Evolutionary conservation across 2,888 invertebrate genomes (phyloP), one percentile per base, ranked within the genome.

Genomic region (Lasioglossum pauxillum): DNA sequence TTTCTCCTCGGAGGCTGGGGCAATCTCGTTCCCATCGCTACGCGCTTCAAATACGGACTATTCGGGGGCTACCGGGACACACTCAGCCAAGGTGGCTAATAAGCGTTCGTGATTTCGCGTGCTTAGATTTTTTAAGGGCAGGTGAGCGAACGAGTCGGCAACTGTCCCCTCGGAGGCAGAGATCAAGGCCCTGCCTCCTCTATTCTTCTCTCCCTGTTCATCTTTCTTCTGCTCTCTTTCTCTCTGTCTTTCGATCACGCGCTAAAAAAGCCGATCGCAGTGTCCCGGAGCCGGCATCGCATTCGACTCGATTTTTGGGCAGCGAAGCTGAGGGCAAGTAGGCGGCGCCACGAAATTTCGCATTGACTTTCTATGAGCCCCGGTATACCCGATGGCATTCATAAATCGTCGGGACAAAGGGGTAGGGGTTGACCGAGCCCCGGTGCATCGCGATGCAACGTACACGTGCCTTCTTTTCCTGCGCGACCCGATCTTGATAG

Each of bases 41-140:
- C 78, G 44, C 64, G 41, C 49, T 16, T 19, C n/a, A 31, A 2
- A 41, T 69, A 41, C 27, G n/a, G 41, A 75, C 85, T 80, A 60
- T 84, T 76, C 75, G 75, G n/a, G n/a, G 85, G 60, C 82, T 75
- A 82, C 72, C 83, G 41, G 73, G 84, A 84, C 83, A 79, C 72
- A 69, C 72, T 8, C n/a, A 53, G 44, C 64, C 73, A 46, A 79
- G 85, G 73, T 84, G 85, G 85, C 76, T 92, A 93, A 93, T 92
- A 89, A 92, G 88, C 90, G 89, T 93, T 93, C 93, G 93, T 93
- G 93, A 92, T 93, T 93, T 93, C 92, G 92, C 90, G 93, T 90
- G 93, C 92, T 93, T 93, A 93, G 93, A 93, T 92, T 90, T 88
- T 67, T 91, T 83, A 84, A 90, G 82, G 91, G 92, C 93, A 93